Evolutionary conservation across 2,888 invertebrate genomes (phyloP), one percentile per base, ranked within the genome.

Genomic region (Agriopis aurantiaria): DNA sequence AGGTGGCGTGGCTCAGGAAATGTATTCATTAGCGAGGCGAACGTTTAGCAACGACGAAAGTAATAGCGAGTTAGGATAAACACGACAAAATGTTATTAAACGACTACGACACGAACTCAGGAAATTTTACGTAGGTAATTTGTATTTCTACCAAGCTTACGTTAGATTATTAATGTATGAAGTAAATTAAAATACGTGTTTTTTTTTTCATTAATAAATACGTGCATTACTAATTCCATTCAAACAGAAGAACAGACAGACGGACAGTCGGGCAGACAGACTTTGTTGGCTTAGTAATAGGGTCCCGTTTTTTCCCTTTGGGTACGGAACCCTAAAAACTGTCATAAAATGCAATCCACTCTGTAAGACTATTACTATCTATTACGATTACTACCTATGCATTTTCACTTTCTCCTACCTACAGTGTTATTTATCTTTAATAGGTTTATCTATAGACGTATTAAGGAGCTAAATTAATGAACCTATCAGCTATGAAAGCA

Each of bases 401-500:
- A 33, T 33, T 33, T 33, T 33, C 3, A 33, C 33, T 3, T 5
- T 33, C 33, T 33, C 33, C 33, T 33, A 33, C 33, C 33, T 33
- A 33, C 3, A 33, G 1, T 33, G 33, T 33, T 5, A 33, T 0
- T 52, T 40, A 8, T 40, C 55, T 40, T 40, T 8, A 6, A 55
- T 40, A 55, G 33, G 12, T 55, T 55, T 55, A 52, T 40, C 33
- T 55, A n/a, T 4, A 40, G 40, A 23, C 33, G 53, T 53, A 53
- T 33, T 62, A 58, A 53, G 57, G 63, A 66, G 55, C 67, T 43
- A 70, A 71, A 69, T 72, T 70, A 74, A 76, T 71, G 73, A 72
- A 58, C 74, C 68, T 66, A 73, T 70, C 72, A 74, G 68, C 62
- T 64, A 73, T 65, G 70, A 72, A 73, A 66, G 71, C 71, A 73